A percentile compares a stretch with the other conserved stretches of the same genome.
Conservation (phyloP, 2,113 vertebrate genomes). For the Cinclus mexicanus region DNA sequence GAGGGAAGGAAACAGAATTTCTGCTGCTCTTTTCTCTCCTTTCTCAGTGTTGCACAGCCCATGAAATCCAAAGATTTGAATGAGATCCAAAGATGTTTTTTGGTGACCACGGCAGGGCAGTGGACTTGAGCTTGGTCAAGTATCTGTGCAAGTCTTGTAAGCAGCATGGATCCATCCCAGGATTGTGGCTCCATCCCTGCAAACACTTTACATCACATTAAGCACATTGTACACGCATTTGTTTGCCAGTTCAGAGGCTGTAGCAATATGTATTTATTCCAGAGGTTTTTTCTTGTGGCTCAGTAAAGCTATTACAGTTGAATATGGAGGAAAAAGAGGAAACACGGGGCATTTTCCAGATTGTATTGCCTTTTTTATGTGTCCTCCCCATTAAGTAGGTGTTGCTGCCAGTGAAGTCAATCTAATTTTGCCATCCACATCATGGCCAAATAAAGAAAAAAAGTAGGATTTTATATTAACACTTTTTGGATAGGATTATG, state of each 20-base stretch:
- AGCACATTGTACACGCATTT: background rate
- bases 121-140: background rate
- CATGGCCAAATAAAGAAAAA: conserved; percentile 5
- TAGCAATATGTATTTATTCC: conserved; percentile 22
- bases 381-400: background rate
- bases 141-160: background rate
- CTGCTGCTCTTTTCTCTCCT: background rate
- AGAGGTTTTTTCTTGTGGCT: background rate
- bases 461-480: conserved; percentile 31
- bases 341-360: background rate
- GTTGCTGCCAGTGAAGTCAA: conserved; percentile 16
- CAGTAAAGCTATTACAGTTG: background rate
- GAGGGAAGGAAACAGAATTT: background rate
- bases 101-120: background rate
- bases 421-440: background rate
- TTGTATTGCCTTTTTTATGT: conserved; percentile 7
- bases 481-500: conserved; percentile 54
- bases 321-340: background rate
- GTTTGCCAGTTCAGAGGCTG: background rate
- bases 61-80: background rate
- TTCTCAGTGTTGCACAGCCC: background rate
- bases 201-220: background rate
- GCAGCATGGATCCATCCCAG: background rate
- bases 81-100: background rate
- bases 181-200: background rate